These are phyloP conservation scores for Chelonoidis abingdonii DNA, from an alignment of 2,113 vertebrate genomes.

Conservation along the genomic window DNA sequence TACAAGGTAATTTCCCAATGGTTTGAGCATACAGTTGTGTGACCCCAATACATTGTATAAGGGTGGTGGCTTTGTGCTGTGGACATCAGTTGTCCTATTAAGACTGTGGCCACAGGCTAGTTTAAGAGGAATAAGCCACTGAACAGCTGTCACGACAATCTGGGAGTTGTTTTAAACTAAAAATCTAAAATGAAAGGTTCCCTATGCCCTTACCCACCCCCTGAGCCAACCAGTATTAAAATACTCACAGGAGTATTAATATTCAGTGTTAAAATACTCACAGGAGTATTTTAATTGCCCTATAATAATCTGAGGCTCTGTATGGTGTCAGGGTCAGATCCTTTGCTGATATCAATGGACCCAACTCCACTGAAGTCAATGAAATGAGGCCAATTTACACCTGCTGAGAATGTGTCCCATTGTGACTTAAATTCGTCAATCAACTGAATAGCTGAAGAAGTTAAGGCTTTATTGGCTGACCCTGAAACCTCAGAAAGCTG, in stretches of 20 bases:
- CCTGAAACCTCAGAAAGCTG: accelerated
- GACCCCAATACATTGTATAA: not conserved
- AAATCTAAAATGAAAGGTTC: not conserved
- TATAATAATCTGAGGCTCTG: not conserved
- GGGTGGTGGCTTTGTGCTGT: not conserved
- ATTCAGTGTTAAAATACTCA: not conserved
- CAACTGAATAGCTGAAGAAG: not conserved
- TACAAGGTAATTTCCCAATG: not conserved
- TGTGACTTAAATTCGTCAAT: not conserved
- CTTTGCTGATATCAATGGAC: not conserved
- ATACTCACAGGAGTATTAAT: not conserved
- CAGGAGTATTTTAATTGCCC: not conserved
- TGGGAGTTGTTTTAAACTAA: not conserved
- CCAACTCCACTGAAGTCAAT: not conserved
- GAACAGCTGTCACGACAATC: no score
- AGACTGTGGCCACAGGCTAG: not conserved
- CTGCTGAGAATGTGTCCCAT: not conserved
- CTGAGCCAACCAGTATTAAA: not conserved
- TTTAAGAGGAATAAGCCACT: not conserved
- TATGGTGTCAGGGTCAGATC: not conserved
- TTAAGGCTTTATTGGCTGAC: accelerated
- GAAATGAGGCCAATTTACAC: not conserved
- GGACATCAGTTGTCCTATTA: not conserved
- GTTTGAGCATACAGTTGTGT: not conserved
- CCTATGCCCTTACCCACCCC: not conserved